Conservation (phyloP, 2,113 vertebrate genomes). For the Pluvianellus socialis region DNA sequence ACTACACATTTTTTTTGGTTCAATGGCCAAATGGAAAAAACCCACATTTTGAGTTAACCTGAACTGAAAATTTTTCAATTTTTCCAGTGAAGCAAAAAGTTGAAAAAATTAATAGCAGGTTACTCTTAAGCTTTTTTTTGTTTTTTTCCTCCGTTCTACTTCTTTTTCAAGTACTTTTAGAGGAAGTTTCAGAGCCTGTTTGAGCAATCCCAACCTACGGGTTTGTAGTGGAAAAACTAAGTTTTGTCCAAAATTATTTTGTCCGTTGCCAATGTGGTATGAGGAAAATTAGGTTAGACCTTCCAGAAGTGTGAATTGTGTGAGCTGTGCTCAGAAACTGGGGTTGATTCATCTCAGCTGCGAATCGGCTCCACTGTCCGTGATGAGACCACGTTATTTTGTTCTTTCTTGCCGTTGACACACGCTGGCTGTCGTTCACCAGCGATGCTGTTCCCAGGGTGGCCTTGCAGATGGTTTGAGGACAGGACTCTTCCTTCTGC, state of each 20-base stretch:
- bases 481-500: not conserved
- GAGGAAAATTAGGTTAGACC: not conserved
- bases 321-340: not conserved
- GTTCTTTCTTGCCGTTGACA: not conserved
- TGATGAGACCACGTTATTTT: fast-evolving
- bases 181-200: not conserved
- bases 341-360: not conserved
- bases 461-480: not conserved
- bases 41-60: not conserved
- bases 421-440: fast-evolving
- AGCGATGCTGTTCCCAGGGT: not conserved
- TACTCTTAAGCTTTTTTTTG: not conserved
- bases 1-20: not conserved
- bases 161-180: not conserved
- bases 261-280: not conserved
- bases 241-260: not conserved
- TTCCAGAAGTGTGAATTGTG: not conserved
- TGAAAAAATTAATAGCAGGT: conserved; percentile 8
- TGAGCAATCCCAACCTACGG: not conserved
- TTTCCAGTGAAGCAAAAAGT: conserved; percentile 51
- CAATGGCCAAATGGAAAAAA: conserved; percentile 2
- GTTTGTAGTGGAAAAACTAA: not conserved
- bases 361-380: not conserved
- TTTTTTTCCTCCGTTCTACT: conserved; percentile 17
- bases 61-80: conserved; percentile 34